Base-by-base conservation (phyloP, 2,888 invertebrate genomes). In the Macrostomum cliftonense region DNA sequence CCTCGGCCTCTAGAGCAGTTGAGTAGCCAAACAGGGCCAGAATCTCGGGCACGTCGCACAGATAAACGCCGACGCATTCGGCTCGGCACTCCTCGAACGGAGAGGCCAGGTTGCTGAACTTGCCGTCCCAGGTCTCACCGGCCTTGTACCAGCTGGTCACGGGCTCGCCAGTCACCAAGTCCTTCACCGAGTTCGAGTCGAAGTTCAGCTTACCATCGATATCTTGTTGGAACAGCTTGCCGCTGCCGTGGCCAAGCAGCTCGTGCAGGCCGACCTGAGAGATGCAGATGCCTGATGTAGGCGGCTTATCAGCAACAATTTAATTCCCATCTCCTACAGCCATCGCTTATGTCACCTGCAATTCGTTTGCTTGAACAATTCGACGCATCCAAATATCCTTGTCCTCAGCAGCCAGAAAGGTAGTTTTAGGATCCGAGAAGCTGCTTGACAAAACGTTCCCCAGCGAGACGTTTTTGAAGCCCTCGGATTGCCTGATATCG, bases 401-500 rank as follows among this genome's bases (percentile, higher is more conserved):
- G 70, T 93, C 91, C n/a, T 73, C 73, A 0, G 79, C 77, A 0
- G 77, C 75, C 9, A 93, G 74, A 72, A 93, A 93, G 14, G 85
- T 83, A 52, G 79, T 78, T 1, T 78, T 75, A 56, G 82, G 80
- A 47, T 78, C 77, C 60, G 82, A 81, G 70, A 82, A 82, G 43
- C 79, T 79, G 2, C 87, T 83, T 1, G 84, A 82, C 57, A 93
- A 80, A 9, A 93, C 91, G 71, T 95, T 95, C n/a, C 88, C 88
- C n/a, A 95, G 73, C 0, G 89, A 89, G 0, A 95, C 93, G 67
- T 95, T 95, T 68, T 95, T 95, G 70, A 93, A 95, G 1, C 93
- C 93, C 71, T 91, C 88, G 56, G 79, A 78, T 64, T 93, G 89
- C n/a, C 89, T 79, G 57, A 95, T 91, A 62, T 91, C 89, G 66